These are phyloP conservation scores for Stichodactyla helianthus DNA, from an alignment of 64 coral and sea anemone species.

Conservation along the genomic window DNA sequence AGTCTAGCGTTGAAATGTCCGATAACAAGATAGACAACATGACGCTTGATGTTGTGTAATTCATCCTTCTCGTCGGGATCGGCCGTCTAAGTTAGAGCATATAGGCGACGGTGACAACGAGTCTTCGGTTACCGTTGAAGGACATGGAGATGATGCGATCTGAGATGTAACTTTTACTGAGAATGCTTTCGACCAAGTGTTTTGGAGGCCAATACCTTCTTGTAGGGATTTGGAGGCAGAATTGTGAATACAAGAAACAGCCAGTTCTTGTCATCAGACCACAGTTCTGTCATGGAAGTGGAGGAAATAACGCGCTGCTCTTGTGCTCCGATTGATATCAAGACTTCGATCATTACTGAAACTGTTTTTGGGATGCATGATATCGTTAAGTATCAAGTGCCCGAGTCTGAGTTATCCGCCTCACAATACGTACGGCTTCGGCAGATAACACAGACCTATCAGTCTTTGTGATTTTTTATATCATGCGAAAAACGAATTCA, in stretches of 20 bases:
- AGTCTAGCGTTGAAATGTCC: constrained; percentile 37
- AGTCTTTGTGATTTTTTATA: no score
- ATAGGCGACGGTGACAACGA: constrained; percentile 3
- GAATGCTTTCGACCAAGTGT: no score
- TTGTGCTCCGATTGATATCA: no score
- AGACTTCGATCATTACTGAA: no score
- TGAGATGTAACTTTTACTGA: constrained; percentile 3
- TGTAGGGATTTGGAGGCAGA: not conserved
- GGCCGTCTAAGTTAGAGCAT: constrained; percentile 13
- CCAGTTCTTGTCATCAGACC: constrained; percentile 2
- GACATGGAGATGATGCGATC: constrained; percentile 8
- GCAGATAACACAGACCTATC: no score
- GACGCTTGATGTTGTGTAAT: constrained; percentile 4
- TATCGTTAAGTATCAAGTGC: no score
- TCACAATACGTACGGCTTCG: no score
- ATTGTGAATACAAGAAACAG: not conserved
- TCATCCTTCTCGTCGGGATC: not conserved
- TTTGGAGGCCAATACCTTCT: not conserved
- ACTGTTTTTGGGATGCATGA: no score
- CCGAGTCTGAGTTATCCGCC: no score
- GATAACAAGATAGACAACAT: constrained; percentile 36
- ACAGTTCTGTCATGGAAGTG: no score
- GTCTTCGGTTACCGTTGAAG: not conserved
- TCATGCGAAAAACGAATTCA: no score
- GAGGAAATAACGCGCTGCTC: no score